Evolutionary conservation across 1,140 invertebrate genomes (phyloP).

Genomic region (Danaus plexippus): DNA sequence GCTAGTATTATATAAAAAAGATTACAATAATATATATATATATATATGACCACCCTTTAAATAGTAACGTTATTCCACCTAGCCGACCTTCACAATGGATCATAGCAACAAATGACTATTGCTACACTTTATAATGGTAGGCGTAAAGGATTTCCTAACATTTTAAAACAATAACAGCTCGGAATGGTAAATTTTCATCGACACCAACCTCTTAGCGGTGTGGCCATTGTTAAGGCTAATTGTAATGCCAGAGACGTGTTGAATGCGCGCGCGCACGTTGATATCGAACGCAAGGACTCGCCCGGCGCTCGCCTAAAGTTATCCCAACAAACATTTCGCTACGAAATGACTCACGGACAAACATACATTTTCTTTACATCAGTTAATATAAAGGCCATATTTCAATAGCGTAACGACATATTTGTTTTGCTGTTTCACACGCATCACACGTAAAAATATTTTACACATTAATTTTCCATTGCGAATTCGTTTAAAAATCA

Average conservation of each 20-base stretch:
- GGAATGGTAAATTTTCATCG: constrained; percentile 23
- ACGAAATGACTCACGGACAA: constrained; percentile 1
- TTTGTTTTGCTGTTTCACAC: too few species aligned
- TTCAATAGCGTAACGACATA: not conserved
- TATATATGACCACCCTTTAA: too few species aligned
- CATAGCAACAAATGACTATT: too few species aligned
- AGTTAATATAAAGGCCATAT: constrained; percentile 3
- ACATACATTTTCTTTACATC: not conserved
- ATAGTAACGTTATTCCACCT: too few species aligned
- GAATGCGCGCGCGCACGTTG: constrained; percentile 46
- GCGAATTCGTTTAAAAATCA: too few species aligned
- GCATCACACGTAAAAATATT: too few species aligned
- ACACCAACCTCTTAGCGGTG: constrained; percentile 16
- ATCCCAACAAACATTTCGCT: constrained; percentile 9
- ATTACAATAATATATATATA: too few species aligned
- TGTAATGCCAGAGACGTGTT: constrained; percentile 27
- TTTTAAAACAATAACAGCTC: constrained; percentile 16
- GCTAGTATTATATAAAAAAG: too few species aligned
- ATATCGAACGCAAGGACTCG: constrained; percentile 54
- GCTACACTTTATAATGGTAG: not conserved
- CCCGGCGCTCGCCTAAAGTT: constrained; percentile 6
- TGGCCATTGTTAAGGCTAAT: constrained; percentile 31
- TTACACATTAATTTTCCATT: too few species aligned
- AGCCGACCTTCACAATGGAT: too few species aligned
- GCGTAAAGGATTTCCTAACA: constrained; percentile 9